Evolutionary conservation across 2,113 vertebrate genomes (phyloP).

Genomic region (Okapia johnstoni): DNA sequence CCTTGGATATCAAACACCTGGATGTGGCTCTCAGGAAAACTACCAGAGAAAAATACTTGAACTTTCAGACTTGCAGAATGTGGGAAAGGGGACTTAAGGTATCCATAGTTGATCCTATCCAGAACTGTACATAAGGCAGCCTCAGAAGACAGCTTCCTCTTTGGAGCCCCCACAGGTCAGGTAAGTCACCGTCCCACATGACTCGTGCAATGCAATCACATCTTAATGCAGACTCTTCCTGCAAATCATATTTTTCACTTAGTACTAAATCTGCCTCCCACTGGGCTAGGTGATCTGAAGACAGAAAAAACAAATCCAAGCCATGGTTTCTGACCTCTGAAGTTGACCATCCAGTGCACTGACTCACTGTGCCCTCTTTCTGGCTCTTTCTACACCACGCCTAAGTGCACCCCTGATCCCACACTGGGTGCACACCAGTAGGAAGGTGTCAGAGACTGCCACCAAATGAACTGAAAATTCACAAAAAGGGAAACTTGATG

Average conservation of each 20-base stretch:
- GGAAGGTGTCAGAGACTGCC: neutral
- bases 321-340: neutral
- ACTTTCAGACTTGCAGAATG: constrained; percentile 30
- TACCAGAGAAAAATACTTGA: constrained; percentile 21
- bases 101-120: neutral
- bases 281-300: neutral
- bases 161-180: neutral
- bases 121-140: neutral
- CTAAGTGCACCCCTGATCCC: neutral
- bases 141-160: neutral
- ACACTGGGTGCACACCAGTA: neutral
- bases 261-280: neutral
- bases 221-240: neutral
- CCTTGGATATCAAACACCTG: constrained; percentile 40
- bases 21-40: constrained; percentile 26
- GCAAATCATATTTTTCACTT: neutral
- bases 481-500: neutral
- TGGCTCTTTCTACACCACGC: neutral
- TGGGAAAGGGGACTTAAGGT: neutral
- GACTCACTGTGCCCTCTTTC: neutral
- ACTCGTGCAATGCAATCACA: rapidly evolving
- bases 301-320: neutral
- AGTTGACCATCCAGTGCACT: neutral
- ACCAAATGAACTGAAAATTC: neutral
- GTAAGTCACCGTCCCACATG: neutral